Evolutionary conservation across 2,113 vertebrate genomes (phyloP), one percentile per base, ranked within the genome.

Genomic region (Solea solea): DNA sequence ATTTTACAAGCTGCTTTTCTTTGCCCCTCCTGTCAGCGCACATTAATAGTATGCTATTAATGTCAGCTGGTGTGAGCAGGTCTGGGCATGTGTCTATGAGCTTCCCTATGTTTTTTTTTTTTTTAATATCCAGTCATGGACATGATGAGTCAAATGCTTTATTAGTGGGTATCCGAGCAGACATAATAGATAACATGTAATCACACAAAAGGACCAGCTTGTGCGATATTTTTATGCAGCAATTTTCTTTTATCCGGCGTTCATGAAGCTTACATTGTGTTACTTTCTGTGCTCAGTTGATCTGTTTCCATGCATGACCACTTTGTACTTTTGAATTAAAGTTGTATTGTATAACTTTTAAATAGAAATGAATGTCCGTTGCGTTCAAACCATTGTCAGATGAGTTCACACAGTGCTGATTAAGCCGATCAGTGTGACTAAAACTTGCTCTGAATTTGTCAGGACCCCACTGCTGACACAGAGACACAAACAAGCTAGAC

Each of bases 1-100:
- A 65, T 53, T 34, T 44, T 10, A 44, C 62, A 34, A 45, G 39
- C 52, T n/a, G 27, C 45, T 52, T 70, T 40, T 50, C 53, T 70
- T 61, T 5, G 56, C 49, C 44, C 73, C 66, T 27, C 48, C 15
- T 69, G 55, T 64, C 64, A 45, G 10, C 10, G 14, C 52, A 40
- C 56, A 67, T 65, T 49, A 65, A 69, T 74, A 52, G 15, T 42
- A 15, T 39, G 48, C 15, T 16, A 64, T 59, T 60, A 57, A 54
- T 57, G 39, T 53, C 40, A 27, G 50, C 13, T 11, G 2, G 34
- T 16, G 48, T 51, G 14, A 15, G 9, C 46, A 51, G 45, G 44
- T 62, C 53, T 72, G 46, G 56, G 28, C 11, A 9, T 42, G 7
- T 45, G 51, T 61, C 21, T 56, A 7, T 15, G 34, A 69, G 34